Base-by-base conservation (phyloP, 1,140 invertebrate species). In the Potamilus streckersoni region DNA sequence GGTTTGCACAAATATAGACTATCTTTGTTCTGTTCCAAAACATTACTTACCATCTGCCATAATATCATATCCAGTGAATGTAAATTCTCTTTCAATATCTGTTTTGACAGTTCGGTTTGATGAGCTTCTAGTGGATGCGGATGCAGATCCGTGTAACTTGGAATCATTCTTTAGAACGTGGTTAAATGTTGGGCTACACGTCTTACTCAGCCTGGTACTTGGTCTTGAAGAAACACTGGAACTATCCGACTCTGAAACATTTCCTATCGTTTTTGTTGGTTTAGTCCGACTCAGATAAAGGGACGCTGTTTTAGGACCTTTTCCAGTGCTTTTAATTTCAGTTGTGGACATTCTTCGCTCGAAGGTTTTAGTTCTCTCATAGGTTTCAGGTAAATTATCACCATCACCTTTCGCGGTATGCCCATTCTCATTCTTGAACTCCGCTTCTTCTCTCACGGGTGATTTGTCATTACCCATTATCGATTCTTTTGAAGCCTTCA, bases 51-150 rank as follows among this genome's bases (percentile, higher is more conserved):
- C 82, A 74, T 85, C 84, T 15, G 79, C 76, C 83, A 84, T 84
- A 19, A 85, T 85, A 68, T 85, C 83, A 74, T 85, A 85, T 76
- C 84, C 84, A 49, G 84, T 85, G 49, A 85, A 85, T 3, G 84
- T 85, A 76, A 85, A 85, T 71, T 85, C 84, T 31, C 78, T 74
- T 60, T 77, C 20, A 17, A 72, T 49, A 4, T 23, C 38, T n/a
- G 55, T 56, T 60, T 64, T 16, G 23, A 55, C 49, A 61, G 67
- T 76, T 61, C 78, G 19, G 71, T 78, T 64, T 73, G 60, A 65
- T 55, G 12, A 27, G 73, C 59, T 67, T 78, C 77, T n/a, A 61
- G 75, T 20, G 71, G 61, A 20, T 66, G 49, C 23, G 69, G 66
- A 62, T 23, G 17, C 23, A 13, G n/a, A 38, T 63, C 67, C 23